These are phyloP conservation scores for Lepus americanus DNA, from an alignment of 2,113 vertebrate genomes.

Conservation along the genomic window DNA sequence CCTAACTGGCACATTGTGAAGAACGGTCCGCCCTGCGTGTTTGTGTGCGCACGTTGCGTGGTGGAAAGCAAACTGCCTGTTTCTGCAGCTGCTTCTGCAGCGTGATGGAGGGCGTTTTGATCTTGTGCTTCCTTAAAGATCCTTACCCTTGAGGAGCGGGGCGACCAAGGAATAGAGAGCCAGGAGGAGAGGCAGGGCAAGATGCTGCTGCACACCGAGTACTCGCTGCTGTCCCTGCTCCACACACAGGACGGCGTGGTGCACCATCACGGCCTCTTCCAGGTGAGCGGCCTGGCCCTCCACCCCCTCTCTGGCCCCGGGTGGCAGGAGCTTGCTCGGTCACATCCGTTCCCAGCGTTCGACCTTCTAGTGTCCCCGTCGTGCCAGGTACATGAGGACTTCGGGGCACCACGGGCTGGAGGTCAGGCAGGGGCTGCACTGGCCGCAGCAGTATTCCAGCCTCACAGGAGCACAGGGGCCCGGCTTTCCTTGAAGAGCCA, in stretches of 20 bases:
- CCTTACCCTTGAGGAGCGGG: slow-evolving; percentile 96
- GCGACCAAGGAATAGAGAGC: slow-evolving; percentile 94
- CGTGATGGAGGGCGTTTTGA: slow-evolving; percentile 54
- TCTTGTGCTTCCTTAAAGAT: slow-evolving; percentile 89
- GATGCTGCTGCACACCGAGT: slow-evolving; percentile 99
- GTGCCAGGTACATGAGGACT: neutral
- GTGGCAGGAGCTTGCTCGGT: neutral
- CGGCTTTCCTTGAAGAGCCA: slow-evolving; percentile 36
- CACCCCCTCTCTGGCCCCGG: neutral
- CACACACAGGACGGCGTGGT: slow-evolving; percentile 98
- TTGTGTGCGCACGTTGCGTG: fast-evolving
- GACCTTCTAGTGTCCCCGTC: neutral
- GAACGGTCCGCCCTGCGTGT: neutral
- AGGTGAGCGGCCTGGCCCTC: slow-evolving; percentile 88
- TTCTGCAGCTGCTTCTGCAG: neutral
- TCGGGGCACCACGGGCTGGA: neutral
- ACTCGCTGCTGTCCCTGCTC: slow-evolving; percentile 96
- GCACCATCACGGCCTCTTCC: slow-evolving; percentile 98
- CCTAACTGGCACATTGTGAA: neutral
- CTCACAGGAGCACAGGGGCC: neutral
- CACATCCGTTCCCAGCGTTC: neutral
- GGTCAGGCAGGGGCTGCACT: neutral
- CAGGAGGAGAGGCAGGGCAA: slow-evolving; percentile 99
- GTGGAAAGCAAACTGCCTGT: neutral
- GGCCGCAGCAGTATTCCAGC: neutral